Evolutionary conservation across 2,888 invertebrate species (phyloP), one percentile per base, ranked within the genome.

Genomic region (Ischnura elegans): DNA sequence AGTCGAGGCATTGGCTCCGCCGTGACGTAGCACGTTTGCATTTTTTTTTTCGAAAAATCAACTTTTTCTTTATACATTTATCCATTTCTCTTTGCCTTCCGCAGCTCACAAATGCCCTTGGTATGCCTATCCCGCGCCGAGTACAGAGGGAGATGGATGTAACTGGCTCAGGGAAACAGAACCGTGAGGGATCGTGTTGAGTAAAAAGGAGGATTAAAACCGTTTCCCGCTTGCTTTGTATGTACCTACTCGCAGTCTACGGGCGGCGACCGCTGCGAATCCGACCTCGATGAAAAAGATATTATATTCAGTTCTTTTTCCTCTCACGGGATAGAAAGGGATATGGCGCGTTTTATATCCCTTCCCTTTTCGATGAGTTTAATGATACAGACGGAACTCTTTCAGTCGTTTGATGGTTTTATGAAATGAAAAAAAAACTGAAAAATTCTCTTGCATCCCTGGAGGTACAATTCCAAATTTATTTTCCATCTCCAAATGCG

Each of bases 121-220:
- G 25, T 25, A 29, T 66, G n/a, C n/a, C n/a, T n/a, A n/a, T n/a
- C n/a, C n/a, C 19, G 66, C 21, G 43, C 47, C 43, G 42, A 43
- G n/a, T 66, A n/a, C 42, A 25, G 21, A 87, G 16, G 61, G 87
- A 47, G 87, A 87, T 90, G 90, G 43, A 66, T 61, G 43, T 90
- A 61, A 45, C 90, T 43, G 90, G 45, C 42, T 25, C 43, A 66
- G 29, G 36, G 76, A 76, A 29, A 5, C 10, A 36, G 19, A 25
- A 61, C 16, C 51, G 19, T 19, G 51, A 13, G 61, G 61, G 8
- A 61, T 21, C 2, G 61, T 61, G 61, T 25, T 25, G 61, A n/a
- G 51, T 51, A 51, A 8, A 19, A 13, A 55, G 42, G 42, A 85
- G 86, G 86, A 86, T 86, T 86, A 86, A 46, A 86, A 45, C 86